Conservation (phyloP, 2,797 vertebrate genomes). For the Sphenopsis melanotis region DNA sequence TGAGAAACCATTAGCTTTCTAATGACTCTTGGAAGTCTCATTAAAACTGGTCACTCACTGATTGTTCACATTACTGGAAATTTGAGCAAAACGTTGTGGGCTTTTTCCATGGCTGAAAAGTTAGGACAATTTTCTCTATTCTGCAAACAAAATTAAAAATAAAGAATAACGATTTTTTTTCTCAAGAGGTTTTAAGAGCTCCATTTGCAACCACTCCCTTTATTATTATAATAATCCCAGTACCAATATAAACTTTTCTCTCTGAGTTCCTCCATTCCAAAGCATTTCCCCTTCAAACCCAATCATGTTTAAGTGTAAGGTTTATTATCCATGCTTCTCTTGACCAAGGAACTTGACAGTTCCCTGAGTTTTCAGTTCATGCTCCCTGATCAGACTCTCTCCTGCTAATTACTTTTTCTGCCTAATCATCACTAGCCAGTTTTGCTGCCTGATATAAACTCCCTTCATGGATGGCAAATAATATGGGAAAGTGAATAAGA, state of each 20-base stretch:
- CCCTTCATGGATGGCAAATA: background rate
- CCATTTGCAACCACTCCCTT: background rate
- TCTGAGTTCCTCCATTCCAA: background rate
- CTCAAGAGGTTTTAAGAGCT: background rate
- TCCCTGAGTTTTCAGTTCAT: background rate
- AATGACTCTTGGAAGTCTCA: conserved; percentile 26
- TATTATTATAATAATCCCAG: background rate
- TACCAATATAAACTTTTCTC: background rate
- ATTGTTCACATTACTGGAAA: conserved; percentile 19
- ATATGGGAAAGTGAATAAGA: background rate
- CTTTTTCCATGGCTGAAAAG: conserved; percentile 2
- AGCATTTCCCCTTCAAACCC: background rate
- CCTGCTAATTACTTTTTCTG: background rate
- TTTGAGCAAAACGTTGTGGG: background rate
- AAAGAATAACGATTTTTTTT: background rate
- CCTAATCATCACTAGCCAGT: background rate
- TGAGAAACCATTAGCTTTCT: conserved; percentile 42
- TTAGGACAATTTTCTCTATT: background rate
- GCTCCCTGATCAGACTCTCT: background rate
- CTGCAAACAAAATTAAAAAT: background rate
- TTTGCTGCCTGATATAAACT: background rate
- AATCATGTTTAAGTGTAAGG: background rate
- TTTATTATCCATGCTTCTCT: background rate
- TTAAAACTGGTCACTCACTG: conserved; percentile 26
- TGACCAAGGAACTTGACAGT: background rate